Evolutionary conservation across 2,797 vertebrate genomes (phyloP).

Genomic region (Sphenopsis melanotis): DNA sequence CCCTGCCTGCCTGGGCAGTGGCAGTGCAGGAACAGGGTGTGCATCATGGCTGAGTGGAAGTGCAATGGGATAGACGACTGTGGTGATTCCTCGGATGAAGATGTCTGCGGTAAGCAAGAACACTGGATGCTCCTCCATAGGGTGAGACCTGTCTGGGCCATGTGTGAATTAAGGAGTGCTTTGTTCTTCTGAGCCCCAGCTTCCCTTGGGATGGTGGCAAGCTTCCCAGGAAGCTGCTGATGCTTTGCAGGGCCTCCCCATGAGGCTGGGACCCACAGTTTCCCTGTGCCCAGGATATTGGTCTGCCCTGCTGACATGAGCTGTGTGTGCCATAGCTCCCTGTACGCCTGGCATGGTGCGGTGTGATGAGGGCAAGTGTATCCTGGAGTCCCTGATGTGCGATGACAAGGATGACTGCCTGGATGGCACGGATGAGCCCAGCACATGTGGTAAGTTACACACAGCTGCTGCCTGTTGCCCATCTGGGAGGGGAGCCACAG

Average conservation of each 20-base stretch:
- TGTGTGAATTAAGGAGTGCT: not conserved
- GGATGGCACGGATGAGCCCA: slow-evolving; percentile 84
- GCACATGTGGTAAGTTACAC: slow-evolving; percentile 72
- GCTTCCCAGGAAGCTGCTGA: not conserved
- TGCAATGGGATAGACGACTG: slow-evolving; percentile 84
- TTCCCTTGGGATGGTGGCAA: not conserved
- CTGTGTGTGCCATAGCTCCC: slow-evolving; percentile 29
- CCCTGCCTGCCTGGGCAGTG: slow-evolving; percentile 82
- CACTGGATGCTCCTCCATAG: not conserved
- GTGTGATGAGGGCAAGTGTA: slow-evolving; percentile 81
- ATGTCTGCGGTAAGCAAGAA: slow-evolving; percentile 77
- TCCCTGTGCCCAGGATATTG: too few relatives aligned
- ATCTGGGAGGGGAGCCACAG: fast-evolving
- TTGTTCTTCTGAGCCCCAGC: not conserved
- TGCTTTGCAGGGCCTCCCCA: not conserved
- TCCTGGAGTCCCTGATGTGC: slow-evolving; percentile 78
- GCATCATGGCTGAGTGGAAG: slow-evolving; percentile 74
- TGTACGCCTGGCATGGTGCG: slow-evolving; percentile 61
- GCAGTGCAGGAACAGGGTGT: slow-evolving; percentile 83
- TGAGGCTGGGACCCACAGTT: not conserved
- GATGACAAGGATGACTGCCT: slow-evolving; percentile 78
- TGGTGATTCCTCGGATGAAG: slow-evolving; percentile 85
- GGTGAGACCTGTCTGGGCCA: not conserved
- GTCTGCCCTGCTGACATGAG: not conserved
- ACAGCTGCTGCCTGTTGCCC: not conserved